Percentiles rank a stretch among this genome's conserved stretches.
These are phyloP conservation scores for Folsomia candida DNA, from an alignment of 2,888 invertebrate species.

Conservation along the genomic window DNA sequence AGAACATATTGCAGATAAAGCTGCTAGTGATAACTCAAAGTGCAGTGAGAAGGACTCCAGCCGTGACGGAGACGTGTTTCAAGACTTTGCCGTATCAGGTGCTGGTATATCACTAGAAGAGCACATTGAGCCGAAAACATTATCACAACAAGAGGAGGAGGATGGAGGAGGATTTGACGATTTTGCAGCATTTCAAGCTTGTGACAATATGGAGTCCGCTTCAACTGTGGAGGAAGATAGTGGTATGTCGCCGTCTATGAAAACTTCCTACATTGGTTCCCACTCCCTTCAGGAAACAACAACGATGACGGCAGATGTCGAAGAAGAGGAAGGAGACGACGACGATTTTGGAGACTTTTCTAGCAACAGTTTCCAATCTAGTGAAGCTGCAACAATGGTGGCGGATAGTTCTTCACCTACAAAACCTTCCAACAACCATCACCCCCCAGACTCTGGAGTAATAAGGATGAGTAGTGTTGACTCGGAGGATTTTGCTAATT, in stretches of 20 bases:
- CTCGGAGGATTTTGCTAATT: slow-evolving; percentile 30
- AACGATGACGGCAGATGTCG: background rate
- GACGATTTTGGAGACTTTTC: slow-evolving; percentile 40
- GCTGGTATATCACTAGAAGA: no score
- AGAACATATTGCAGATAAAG: slow-evolving; percentile 14
- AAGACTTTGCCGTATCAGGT: background rate
- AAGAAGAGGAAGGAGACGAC: slow-evolving; percentile 5
- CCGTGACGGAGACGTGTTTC: background rate
- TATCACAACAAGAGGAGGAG: slow-evolving; percentile 9
- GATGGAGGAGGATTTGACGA: slow-evolving; percentile 34
- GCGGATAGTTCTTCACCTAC: background rate
- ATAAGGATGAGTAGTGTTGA: background rate
- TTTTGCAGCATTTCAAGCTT: slow-evolving; percentile 25
- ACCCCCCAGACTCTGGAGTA: no score
- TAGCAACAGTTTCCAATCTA: slow-evolving; percentile 12
- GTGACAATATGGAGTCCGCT: background rate
- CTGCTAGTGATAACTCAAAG: no score
- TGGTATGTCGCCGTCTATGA: no score
- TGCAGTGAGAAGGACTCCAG: no score
- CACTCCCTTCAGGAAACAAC: slow-evolving; percentile 8
- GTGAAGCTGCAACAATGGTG: background rate
- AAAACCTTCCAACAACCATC: background rate
- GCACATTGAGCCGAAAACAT: no score
- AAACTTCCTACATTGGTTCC: no score
- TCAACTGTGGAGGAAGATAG: background rate